Evolutionary conservation across 2,113 vertebrate genomes (phyloP).

Genomic region (Todiramphus saurophagus): DNA sequence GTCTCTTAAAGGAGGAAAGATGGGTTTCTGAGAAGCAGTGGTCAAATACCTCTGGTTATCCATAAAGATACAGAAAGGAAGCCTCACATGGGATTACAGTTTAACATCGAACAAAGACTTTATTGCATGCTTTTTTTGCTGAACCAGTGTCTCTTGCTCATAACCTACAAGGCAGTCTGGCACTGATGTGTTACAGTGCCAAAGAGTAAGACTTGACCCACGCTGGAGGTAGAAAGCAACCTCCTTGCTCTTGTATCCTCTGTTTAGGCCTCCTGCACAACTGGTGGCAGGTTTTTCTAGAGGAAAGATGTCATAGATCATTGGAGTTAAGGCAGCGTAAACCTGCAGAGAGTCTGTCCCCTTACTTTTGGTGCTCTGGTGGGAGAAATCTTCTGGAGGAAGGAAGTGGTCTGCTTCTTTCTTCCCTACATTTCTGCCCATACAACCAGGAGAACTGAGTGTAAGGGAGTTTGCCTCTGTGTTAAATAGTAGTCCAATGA

Average conservation of each 20-base stretch:
- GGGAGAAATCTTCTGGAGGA: neutral
- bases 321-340: neutral
- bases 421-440: neutral
- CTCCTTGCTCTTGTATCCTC: neutral
- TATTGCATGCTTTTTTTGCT: neutral
- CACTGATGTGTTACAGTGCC: neutral
- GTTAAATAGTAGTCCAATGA: neutral
- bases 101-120: neutral
- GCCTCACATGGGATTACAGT: neutral
- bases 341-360: neutral
- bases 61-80: neutral
- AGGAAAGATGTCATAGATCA: neutral
- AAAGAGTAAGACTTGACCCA: neutral
- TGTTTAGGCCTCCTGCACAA: neutral
- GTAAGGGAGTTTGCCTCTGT: neutral
- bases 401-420: neutral
- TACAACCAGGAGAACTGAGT: neutral
- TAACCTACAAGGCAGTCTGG: neutral
- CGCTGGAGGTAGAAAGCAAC: neutral
- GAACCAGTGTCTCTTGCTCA: neutral
- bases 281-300: accelerated
- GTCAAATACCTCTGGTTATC: neutral
- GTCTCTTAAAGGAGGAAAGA: neutral
- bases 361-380: neutral
- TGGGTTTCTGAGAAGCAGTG: neutral